These are phyloP conservation scores for Crocidura indochinensis DNA, from an alignment of 2,797 vertebrate species.

Conservation along the genomic window DNA sequence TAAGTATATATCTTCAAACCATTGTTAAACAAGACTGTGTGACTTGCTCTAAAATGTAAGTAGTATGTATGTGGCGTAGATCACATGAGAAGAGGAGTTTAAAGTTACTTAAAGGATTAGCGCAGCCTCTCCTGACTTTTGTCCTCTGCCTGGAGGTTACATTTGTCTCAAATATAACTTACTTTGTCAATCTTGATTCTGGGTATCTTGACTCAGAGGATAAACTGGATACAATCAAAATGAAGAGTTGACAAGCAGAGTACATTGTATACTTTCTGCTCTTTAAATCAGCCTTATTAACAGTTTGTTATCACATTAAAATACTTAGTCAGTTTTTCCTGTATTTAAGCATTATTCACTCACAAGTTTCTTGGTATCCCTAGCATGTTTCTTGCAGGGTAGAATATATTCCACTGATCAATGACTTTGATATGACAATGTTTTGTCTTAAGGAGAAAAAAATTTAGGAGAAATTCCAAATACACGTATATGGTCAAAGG, in stretches of 20 bases:
- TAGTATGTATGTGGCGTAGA: not conserved
- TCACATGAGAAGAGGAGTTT: constrained; percentile 39
- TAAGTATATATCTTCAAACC: not conserved
- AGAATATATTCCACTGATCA: constrained; percentile 2
- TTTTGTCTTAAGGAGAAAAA: constrained; percentile 44
- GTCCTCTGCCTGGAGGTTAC: constrained; percentile 51
- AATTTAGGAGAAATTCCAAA: constrained; percentile 64
- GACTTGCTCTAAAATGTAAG: constrained; percentile 54
- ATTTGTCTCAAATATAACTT: not conserved
- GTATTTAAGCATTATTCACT: constrained; percentile 56
- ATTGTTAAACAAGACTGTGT: constrained; percentile 1
- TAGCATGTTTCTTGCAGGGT: constrained; percentile 25
- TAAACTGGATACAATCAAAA: constrained; percentile 34
- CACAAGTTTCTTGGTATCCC: constrained; percentile 36
- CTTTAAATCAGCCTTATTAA: not conserved
- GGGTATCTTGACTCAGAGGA: constrained; percentile 41
- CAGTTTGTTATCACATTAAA: constrained; percentile 51
- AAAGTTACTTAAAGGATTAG: constrained; percentile 28
- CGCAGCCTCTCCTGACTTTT: not conserved
- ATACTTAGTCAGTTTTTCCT: constrained; percentile 51
- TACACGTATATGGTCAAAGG: constrained; percentile 50
- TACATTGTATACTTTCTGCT: constrained; percentile 39
- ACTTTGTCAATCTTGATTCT: constrained; percentile 42
- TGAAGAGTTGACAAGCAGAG: constrained; percentile 59
- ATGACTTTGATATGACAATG: constrained; percentile 37